Base-by-base conservation (phyloP, 2,797 vertebrate genomes). In the Streptopelia turtur region DNA sequence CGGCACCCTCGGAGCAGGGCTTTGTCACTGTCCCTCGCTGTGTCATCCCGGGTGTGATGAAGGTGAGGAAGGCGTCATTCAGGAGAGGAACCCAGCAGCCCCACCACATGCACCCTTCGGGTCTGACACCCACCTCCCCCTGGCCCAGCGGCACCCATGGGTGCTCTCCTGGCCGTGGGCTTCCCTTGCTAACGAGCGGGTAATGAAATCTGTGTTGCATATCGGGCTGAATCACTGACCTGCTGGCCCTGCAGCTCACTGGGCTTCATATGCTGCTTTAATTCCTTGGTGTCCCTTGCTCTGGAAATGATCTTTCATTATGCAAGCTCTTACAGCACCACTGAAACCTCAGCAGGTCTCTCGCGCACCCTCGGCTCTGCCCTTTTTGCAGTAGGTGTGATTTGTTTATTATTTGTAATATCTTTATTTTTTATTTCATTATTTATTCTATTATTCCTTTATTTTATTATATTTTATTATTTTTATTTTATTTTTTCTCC, bases 41-140 rank as follows among this genome's bases (percentile, higher is more conserved):
- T 66, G 80, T 33, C 41, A n/a, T 5, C 50, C 1, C 0, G 27
- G 30, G 10, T 9, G 43, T 10, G 49, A 47, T 25, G 28, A 50
- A 47, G 14, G 25, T 10, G n/a, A 33, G 1, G 10, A 31, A 41
- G 35, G 15, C 9, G 2, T 23, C 1, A 2, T 22, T 17, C 35
- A 31, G 75, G 49, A 88, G 43, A 1, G 0, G 63, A 41, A 41
- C 25, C 60, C 43, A 12, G n/a, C n/a, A 24, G 39, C 28, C 18
- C 18, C 22, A 65, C 25, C 15, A 0, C 0, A 27, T 24, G 39
- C 1, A 6, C 5, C 56, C 8, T 52, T 33, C 9, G 45, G 8
- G 14, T 49, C 66, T 53, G 37, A 45, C 37, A 53, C 25, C 31
- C 2, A 2, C 30, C 39, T 68, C 5, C 22, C n/a, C 21, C 63